Conservation (phyloP, 2,113 vertebrate genomes). For the Neomonachus schauinslandi region DNA sequence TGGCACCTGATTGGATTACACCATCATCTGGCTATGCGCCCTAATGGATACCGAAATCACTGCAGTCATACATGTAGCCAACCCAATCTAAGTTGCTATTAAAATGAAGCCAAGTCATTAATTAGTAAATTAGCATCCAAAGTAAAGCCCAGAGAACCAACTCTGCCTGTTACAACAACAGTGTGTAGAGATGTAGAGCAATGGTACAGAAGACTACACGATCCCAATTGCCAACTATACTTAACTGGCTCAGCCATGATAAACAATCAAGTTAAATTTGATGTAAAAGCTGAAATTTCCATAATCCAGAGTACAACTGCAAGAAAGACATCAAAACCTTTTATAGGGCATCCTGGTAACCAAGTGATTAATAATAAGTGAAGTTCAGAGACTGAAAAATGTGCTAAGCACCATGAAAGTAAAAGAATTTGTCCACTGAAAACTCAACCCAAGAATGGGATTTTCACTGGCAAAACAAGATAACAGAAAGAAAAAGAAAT, state of each 20-base stretch:
- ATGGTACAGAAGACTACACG: fast-evolving
- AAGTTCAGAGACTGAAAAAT: not conserved
- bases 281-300: not conserved
- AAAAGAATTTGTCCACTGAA: not conserved
- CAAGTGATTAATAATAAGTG: not conserved
- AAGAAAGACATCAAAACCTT: not conserved
- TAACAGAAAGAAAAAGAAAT: not conserved
- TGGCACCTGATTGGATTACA: not conserved
- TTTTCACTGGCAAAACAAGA: not conserved
- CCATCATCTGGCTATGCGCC: conserved; percentile 38
- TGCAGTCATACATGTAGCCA: not conserved
- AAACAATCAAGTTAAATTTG: not conserved
- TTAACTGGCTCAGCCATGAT: not conserved
- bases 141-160: not conserved
- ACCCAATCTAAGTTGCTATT: not conserved
- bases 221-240: not conserved
- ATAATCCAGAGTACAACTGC: not conserved
- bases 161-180: not conserved
- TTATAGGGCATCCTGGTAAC: not conserved
- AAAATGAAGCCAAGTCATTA: conserved; percentile 28
- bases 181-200: not conserved
- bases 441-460: not conserved
- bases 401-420: not conserved
- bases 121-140: not conserved
- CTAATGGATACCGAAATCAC: not conserved